phyloP scores from a whole-genome alignment of 2,113 vertebrate genomes.

The Lamprologus lemairii region DNA sequence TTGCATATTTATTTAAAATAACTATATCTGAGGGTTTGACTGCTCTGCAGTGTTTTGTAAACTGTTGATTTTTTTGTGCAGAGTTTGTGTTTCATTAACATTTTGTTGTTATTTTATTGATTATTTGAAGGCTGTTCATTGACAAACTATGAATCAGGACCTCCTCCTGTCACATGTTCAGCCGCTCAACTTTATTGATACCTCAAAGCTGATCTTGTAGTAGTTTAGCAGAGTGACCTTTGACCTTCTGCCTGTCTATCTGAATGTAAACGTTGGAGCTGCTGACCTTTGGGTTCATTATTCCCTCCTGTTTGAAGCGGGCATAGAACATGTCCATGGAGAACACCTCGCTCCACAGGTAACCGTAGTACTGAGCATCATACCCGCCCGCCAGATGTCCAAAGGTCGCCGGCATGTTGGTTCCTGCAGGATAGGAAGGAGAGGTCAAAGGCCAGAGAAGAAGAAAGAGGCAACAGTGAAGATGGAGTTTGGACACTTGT shows the following conservation, averaged over 20 bases:
- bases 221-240: neutral
- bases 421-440: slow-evolving; percentile 63
- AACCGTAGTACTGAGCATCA: slow-evolving; percentile 96
- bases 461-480: neutral
- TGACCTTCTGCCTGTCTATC: neutral
- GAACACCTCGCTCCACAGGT: slow-evolving; percentile 96
- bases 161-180: neutral
- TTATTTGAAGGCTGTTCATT: neutral
- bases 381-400: slow-evolving; percentile 93
- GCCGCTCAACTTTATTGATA: neutral
- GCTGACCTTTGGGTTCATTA: slow-evolving; percentile 60
- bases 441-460: neutral
- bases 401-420: slow-evolving; percentile 96
- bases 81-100: neutral
- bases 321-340: slow-evolving; percentile 98
- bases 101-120: neutral
- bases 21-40: neutral
- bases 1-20: neutral
- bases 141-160: neutral
- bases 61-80: neutral
- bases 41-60: neutral
- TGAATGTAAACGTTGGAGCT: neutral
- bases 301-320: slow-evolving; percentile 80
- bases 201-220: neutral
- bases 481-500: neutral